Evolutionary conservation across 2,888 invertebrate species (phyloP).

Genomic region (Frankliniella fusca): DNA sequence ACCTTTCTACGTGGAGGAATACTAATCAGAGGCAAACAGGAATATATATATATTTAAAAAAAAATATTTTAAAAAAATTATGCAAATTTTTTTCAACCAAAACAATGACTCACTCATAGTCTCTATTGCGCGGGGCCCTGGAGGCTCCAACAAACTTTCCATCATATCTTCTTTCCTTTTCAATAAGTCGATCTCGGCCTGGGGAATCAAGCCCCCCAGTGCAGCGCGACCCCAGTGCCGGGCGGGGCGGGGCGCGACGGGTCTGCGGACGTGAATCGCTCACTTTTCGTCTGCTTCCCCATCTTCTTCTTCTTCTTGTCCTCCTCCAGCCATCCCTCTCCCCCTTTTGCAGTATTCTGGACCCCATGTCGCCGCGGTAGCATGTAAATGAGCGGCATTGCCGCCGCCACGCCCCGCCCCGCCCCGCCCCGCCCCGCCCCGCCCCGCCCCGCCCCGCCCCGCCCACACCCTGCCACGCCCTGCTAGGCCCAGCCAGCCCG

Average conservation of each 20-base stretch:
- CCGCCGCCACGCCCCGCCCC: background rate
- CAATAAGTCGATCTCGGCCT: background rate
- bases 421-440: background rate
- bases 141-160: no score
- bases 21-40: no score
- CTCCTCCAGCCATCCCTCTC: background rate
- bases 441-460: background rate
- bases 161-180: background rate
- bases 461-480: background rate
- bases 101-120: no score
- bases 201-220: background rate
- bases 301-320: background rate
- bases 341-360: constrained; percentile 3
- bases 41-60: no score
- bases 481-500: background rate
- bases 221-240: background rate
- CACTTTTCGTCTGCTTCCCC: background rate
- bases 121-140: no score
- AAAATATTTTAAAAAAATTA: no score
- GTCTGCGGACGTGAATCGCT: background rate
- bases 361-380: constrained; percentile 10
- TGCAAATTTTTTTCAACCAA: no score
- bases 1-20: no score
- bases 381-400: constrained; percentile 16
- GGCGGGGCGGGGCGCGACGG: background rate